Evolutionary conservation across 2,888 invertebrate species (phyloP), one percentile per base, ranked within the genome.

Genomic region (Polydesmus complanatus): DNA sequence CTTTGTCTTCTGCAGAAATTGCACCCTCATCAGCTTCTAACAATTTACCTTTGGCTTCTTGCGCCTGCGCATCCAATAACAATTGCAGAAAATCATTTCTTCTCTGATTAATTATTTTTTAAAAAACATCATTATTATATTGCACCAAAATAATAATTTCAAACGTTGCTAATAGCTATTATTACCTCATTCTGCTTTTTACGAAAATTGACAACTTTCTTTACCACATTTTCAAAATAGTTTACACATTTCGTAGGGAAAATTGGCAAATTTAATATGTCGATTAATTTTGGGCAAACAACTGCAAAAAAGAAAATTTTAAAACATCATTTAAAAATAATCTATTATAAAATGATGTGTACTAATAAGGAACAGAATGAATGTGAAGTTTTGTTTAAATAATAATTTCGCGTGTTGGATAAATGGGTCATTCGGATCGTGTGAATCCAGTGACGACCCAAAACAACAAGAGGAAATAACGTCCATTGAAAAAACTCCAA

Each of bases 21-120:
- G n/a, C n/a, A n/a, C n/a, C n/a, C n/a, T n/a, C n/a, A n/a, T n/a
- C n/a, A n/a, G n/a, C 22, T 18, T 56, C 25, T 11, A 22, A 26
- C 26, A 25, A 14, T 19, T 56, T 14, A 22, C 22, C 23, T 5
- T 56, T 5, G 3, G 22, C n/a, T 27, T 22, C 1, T 3, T 53
- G 21, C 1, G 14, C 11, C 22, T 58, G 53, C 3, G 53, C 59
- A 26, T 53, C 37, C 53, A 59, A 27, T n/a, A 59, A 2, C 19
- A 59, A 47, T 52, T 59, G 59, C 52, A 59, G 26, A 59, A 59
- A 59, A n/a, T 59, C 59, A 23, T 53, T 59, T 1, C 59, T 52
- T 21, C 18, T 27, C 59, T 59, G 21, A 27, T 55, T 27, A 27
- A 19, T 27, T n/a, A 27, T n/a, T n/a, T n/a, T n/a, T n/a, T n/a